Conservation (phyloP, 2,797 vertebrate species). For the Coccyzus lansbergi region DNA sequence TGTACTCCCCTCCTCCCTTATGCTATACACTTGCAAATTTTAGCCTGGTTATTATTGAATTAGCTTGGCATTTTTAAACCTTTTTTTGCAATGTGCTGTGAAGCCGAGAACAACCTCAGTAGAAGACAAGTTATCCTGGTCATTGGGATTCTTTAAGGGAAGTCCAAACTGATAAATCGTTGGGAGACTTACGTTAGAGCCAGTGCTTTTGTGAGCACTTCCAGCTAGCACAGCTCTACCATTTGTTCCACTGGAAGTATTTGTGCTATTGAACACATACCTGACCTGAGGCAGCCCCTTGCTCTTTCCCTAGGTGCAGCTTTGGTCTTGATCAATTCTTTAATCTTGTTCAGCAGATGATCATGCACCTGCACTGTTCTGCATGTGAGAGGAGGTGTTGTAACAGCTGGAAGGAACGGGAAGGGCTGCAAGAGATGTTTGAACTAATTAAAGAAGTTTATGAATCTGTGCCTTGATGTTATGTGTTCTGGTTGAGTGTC, state of each 20-base stretch:
- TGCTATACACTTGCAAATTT: neutral
- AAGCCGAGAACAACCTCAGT: neutral
- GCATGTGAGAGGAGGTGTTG: neutral
- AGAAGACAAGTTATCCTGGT: neutral
- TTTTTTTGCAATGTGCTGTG: neutral
- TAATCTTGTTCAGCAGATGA: neutral
- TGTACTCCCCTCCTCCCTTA: neutral
- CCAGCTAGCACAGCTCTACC: neutral
- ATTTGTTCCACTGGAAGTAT: fast-evolving
- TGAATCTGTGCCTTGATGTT: neutral
- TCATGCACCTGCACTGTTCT: fast-evolving
- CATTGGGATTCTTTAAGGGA: neutral
- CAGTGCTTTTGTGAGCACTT: neutral
- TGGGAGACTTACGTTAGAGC: neutral
- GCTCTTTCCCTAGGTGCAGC: neutral
- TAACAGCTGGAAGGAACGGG: neutral
- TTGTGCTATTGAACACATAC: neutral
- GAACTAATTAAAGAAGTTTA: neutral
- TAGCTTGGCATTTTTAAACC: neutral
- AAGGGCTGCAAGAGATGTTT: neutral
- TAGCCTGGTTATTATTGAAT: neutral
- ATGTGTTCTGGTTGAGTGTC: neutral
- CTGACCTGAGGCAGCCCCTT: neutral
- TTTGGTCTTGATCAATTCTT: neutral
- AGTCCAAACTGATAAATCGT: neutral